These are phyloP conservation scores for Lagopus muta DNA, from an alignment of 2,113 vertebrate genomes.

Conservation along the genomic window DNA sequence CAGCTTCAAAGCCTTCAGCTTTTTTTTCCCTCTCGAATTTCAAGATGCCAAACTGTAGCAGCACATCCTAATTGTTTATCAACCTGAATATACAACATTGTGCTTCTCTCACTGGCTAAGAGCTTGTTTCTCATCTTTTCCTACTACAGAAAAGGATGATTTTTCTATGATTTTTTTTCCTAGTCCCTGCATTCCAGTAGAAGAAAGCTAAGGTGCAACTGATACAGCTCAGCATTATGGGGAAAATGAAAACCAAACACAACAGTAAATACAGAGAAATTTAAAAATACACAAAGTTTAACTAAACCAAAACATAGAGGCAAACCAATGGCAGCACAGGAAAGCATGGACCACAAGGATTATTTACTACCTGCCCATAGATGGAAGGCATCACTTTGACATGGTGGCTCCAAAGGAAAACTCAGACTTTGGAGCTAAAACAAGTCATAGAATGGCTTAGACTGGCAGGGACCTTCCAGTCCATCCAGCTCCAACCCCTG, in stretches of 20 bases:
- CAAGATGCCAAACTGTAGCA: not conserved
- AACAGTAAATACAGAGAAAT: not conserved
- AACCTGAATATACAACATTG: not conserved
- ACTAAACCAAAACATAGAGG: not conserved
- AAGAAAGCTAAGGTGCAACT: not conserved
- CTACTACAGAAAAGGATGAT: not conserved
- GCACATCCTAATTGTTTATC: not conserved
- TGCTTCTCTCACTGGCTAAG: not conserved
- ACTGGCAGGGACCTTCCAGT: too few species aligned
- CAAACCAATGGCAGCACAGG: not conserved
- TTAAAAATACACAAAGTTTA: not conserved
- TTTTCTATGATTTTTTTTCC: not conserved
- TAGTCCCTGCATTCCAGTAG: not conserved
- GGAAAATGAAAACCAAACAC: not conserved
- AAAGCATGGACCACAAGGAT: not conserved
- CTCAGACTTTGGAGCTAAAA: not conserved
- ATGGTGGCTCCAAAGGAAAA: not conserved
- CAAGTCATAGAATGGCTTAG: not conserved
- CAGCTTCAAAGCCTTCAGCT: not conserved
- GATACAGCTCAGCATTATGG: accelerated
- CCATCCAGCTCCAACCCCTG: too few species aligned
- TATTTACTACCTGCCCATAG: not conserved
- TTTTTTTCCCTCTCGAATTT: not conserved
- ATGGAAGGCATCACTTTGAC: not conserved
- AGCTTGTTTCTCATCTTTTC: not conserved